These are phyloP conservation scores for Tenthredo amoena DNA, from an alignment of 2,888 invertebrate genomes.

Conservation along the genomic window DNA sequence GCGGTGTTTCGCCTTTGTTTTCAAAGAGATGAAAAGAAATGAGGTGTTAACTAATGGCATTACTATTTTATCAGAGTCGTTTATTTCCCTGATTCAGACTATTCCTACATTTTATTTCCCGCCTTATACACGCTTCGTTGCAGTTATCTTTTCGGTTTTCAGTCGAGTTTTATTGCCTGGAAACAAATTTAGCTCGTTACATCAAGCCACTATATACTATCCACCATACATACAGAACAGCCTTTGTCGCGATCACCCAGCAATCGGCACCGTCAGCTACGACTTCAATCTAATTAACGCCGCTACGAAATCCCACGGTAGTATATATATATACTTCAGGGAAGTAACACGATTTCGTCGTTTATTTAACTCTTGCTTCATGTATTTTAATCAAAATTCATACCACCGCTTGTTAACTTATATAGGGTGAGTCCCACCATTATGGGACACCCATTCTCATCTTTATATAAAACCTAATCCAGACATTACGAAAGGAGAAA, in stretches of 20 bases:
- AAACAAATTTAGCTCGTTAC: slow-evolving; percentile 28
- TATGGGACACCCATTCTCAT: slow-evolving; percentile 2
- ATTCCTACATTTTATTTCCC: not conserved
- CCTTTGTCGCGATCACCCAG: slow-evolving; percentile 19
- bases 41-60: slow-evolving; percentile 46
- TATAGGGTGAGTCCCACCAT: not conserved
- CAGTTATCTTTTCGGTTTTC: slow-evolving; percentile 29
- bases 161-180: slow-evolving; percentile 28
- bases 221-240: not conserved
- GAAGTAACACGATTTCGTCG: slow-evolving; percentile 18
- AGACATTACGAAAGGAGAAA: no score
- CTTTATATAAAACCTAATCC: not conserved
- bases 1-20: not conserved
- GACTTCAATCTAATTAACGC: slow-evolving; percentile 32
- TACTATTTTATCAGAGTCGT: slow-evolving; percentile 48
- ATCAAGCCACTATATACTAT: not conserved
- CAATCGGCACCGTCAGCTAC: not conserved
- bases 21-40: slow-evolving; percentile 22
- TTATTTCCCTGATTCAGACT: slow-evolving; percentile 19
- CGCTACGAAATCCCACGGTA: not conserved
- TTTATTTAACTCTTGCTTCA: slow-evolving; percentile 26
- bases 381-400: slow-evolving; percentile 9
- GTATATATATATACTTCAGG: not conserved
- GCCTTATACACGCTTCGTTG: not conserved
- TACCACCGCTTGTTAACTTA: not conserved